phyloP scores from a whole-genome alignment of 2,797 vertebrate genomes.

The Limosa lapponica region DNA sequence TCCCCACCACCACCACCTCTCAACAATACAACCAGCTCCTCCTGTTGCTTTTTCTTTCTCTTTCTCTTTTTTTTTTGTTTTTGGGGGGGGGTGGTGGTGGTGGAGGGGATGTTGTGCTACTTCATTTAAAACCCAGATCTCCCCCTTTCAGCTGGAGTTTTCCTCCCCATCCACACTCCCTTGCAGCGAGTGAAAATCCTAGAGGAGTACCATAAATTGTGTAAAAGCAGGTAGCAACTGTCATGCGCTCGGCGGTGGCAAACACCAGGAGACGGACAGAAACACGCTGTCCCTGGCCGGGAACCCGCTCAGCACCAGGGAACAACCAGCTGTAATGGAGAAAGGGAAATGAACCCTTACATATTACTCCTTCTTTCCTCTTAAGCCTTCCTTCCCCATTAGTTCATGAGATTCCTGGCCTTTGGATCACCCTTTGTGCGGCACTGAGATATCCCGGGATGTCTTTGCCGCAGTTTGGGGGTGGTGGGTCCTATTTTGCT shows the following conservation, averaged over 20 bases:
- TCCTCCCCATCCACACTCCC: background rate
- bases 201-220: fast-evolving
- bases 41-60: background rate
- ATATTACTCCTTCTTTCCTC: background rate
- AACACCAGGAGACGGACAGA: background rate
- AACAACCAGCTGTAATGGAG: background rate
- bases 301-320: background rate
- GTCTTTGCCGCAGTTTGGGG: background rate
- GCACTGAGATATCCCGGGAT: background rate
- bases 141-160: background rate
- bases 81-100: background rate
- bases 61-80: background rate
- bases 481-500: background rate
- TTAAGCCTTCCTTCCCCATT: background rate
- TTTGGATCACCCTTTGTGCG: background rate
- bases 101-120: background rate
- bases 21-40: background rate
- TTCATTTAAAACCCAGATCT: background rate
- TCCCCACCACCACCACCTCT: background rate
- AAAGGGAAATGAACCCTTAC: background rate
- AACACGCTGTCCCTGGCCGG: background rate
- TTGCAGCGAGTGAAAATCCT: background rate
- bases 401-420: slow-evolving; percentile 15
- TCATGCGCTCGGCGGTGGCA: background rate
- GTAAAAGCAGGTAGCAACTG: background rate